Evolutionary conservation across 1,140 invertebrate species (phyloP), one percentile per base, ranked within the genome.

Genomic region (Phymorhynchus buccinoides): DNA sequence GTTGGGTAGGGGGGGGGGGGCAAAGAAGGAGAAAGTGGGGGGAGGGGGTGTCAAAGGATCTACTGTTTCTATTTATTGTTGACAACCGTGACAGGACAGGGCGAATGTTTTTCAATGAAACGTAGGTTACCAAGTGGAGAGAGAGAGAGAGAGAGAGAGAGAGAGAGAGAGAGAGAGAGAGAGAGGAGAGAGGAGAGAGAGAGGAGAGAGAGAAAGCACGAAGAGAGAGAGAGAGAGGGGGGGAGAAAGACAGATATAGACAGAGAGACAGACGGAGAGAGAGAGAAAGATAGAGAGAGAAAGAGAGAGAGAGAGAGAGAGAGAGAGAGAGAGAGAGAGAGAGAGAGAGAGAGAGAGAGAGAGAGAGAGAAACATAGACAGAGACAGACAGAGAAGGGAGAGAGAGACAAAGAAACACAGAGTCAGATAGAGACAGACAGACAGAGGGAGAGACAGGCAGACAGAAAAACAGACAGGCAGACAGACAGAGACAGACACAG

Each of bases 301-400:
- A 41, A 30, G 18, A n/a, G n/a, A n/a, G n/a, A 66, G 81, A 71
- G 35, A 75, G 44, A 41, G 82, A 71, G 44, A 52, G 68, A 84
- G 82, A 84, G 68, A 44, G 68, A 84, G 82, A 84, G 30, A 48
- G 42, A 84, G 82, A 84, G 44, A 75, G 30, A 84, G 41, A 71
- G 18, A 42, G 37, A 71, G 82, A 73, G 27, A 32, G 68, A 84
- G 22, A 66, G 82, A 39, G 27, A 52, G 30, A 73, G 9, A 39
- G 68, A 75, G 18, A 73, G 82, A 84, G 39, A 75, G 41, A 75
- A 3, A 73, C 9, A 75, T 22, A 68, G 35, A 83, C 16, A 68
- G n/a, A n/a, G n/a, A n/a, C n/a, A n/a, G n/a, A n/a, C n/a, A n/a
- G n/a, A n/a, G n/a, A n/a, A 41, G 3, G 27, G n/a, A 35, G 4